These are phyloP conservation scores for Neodiprion pinetum DNA, from an alignment of 1,140 invertebrate species.

Conservation along the genomic window DNA sequence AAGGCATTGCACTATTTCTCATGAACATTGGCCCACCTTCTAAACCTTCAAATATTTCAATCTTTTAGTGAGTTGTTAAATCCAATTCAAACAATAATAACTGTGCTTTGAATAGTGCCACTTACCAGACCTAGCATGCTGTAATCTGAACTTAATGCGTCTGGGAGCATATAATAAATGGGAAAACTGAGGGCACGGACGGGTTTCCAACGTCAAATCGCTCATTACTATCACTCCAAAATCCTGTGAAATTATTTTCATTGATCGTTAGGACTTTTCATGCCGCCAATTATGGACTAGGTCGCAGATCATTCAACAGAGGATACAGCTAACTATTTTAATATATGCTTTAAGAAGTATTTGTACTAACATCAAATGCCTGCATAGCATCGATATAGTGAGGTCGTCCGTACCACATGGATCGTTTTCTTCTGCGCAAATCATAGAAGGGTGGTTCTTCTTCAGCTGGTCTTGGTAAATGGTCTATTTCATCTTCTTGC, in stretches of 20 bases:
- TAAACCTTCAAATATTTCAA: background rate
- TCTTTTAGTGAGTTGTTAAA: background rate
- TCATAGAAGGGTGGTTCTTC: constrained; percentile 31
- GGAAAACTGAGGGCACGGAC: constrained; percentile 56
- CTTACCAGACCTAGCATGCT: background rate
- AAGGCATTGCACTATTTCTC: constrained; percentile 44
- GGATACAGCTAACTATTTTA: constrained; percentile 10
- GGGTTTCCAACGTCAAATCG: constrained; percentile 60
- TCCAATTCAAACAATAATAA: background rate
- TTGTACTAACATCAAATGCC: constrained; percentile 57
- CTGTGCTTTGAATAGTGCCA: background rate
- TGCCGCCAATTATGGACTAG: too few relatives aligned
- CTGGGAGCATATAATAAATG: background rate
- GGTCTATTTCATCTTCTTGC: constrained; percentile 45
- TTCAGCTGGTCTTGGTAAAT: constrained; percentile 47
- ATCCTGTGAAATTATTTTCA: constrained; percentile 49
- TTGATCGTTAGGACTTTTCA: background rate
- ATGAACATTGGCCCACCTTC: background rate
- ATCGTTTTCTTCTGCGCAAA: constrained; percentile 33
- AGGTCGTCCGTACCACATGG: constrained; percentile 35
- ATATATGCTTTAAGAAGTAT: background rate
- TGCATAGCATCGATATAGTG: constrained; percentile 58
- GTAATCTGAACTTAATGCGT: background rate
- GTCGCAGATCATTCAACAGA: background rate
- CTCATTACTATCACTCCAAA: constrained; percentile 64